Conservation (phyloP, 2,888 invertebrate species). For the Endotricha flammealis region DNA sequence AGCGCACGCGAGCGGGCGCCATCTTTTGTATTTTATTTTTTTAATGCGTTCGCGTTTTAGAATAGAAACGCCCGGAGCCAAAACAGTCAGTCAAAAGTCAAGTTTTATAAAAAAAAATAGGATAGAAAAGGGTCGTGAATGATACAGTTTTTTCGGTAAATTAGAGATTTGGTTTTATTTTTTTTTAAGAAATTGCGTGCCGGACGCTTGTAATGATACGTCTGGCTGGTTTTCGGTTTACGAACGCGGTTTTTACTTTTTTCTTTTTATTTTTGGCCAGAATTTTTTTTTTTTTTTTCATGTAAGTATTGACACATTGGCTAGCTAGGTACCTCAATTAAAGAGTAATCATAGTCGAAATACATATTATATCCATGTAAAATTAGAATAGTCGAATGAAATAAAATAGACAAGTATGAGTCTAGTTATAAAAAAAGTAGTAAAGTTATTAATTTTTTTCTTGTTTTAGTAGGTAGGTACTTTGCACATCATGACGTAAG, state of each 20-base stretch:
- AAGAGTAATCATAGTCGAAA: too few relatives aligned
- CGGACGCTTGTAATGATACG: constrained; percentile 49
- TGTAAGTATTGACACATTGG: constrained; percentile 13
- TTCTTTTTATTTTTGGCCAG: constrained; percentile 14
- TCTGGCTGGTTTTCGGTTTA: constrained; percentile 35
- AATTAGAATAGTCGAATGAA: too few relatives aligned
- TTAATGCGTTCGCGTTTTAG: constrained; percentile 57
- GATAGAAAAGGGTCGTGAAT: constrained; percentile 60
- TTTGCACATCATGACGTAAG: too few relatives aligned
- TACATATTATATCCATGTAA: too few relatives aligned
- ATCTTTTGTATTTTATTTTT: constrained; percentile 55
- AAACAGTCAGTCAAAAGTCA: constrained; percentile 77
- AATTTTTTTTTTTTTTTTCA: constrained; percentile 17
- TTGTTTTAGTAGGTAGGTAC: too few relatives aligned
- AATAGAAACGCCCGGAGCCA: constrained; percentile 61
- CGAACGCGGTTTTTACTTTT: constrained; percentile 22
- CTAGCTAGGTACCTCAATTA: too few relatives aligned
- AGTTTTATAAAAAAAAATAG: constrained; percentile 37
- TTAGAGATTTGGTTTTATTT: constrained; percentile 63
- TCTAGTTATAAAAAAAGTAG: too few relatives aligned
- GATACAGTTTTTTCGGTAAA: constrained; percentile 75
- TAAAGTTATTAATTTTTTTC: too few relatives aligned
- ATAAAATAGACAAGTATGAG: too few relatives aligned
- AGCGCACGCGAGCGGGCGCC: constrained; percentile 66
- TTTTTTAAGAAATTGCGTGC: constrained; percentile 70